Evolutionary conservation across 2,888 invertebrate species (phyloP), one percentile per base, ranked within the genome.

Genomic region (Fragum fragum): DNA sequence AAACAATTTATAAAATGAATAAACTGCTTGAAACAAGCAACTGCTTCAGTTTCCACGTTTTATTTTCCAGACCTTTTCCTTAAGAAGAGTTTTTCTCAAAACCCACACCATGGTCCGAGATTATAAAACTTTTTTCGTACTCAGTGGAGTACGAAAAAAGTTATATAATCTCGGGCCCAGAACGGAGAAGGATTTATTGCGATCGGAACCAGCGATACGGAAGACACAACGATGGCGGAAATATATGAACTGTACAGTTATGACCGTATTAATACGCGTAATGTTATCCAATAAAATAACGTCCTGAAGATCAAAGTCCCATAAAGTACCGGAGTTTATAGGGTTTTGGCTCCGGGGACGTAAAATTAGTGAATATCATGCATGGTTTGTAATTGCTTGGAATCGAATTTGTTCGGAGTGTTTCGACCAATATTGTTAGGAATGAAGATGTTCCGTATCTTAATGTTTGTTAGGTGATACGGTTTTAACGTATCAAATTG

Each of bases 281-380:
- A 71, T 71, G 57, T 53, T 55, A 55, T 36, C 55, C 71, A 71
- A 71, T 71, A 71, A 71, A 53, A 71, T 71, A 55, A 18, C 53
- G 71, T 28, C 39, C 36, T 14, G 55, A 5, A 55, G 71, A 71
- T 71, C 71, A 71, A 71, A 71, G 71, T 71, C 21, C 71, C 26
- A 23, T 42, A 66, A 66, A 36, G 66, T 21, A 66, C 42, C 28
- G 16, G 42, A 26, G 42, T 66, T 39, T 39, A 39, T 39, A 26
- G 66, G 66, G 23, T 26, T 36, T 23, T 14, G 61, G 61, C 57
- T 57, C 47, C 47, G 7, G 61, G 61, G 61, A 61, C 32, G 32
- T 61, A 61, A 61, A 29, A 32, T 61, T 32, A 61, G 61, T 29
- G 61, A 14, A 21, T n/a, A 14, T 32, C 18, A 32, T 61, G 61